Evolutionary conservation across 2,797 vertebrate genomes (phyloP).

Genomic region (Perodicticus potto): DNA sequence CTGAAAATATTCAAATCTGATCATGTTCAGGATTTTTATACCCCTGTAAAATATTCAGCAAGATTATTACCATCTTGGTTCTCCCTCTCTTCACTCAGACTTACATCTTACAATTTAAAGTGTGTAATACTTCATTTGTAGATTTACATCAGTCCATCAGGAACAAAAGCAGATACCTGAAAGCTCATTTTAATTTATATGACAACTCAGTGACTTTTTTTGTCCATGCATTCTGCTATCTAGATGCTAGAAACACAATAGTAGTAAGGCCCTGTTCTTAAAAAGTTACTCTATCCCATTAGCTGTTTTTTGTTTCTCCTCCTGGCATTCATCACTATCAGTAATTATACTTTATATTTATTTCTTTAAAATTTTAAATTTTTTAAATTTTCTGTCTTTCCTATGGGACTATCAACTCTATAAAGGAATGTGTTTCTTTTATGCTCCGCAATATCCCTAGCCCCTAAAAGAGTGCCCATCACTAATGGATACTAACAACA

Average conservation of each 20-base stretch:
- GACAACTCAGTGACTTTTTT: not conserved
- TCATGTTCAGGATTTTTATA: not conserved
- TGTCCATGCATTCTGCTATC: not conserved
- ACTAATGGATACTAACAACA: not conserved
- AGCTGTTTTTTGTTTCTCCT: not conserved
- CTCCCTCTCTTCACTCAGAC: not conserved
- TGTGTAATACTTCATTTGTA: not conserved
- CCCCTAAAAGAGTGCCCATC: not conserved
- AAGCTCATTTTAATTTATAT: not conserved
- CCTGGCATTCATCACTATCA: not conserved
- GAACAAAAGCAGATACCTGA: not conserved
- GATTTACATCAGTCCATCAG: not conserved
- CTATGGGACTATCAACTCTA: not conserved
- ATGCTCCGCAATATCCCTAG: not conserved
- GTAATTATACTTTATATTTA: not conserved
- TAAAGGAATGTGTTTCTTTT: not conserved
- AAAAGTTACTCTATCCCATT: not conserved
- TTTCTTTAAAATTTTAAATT: not conserved
- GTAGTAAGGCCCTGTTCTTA: not conserved
- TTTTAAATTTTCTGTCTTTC: not conserved
- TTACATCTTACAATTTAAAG: not conserved
- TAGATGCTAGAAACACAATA: not conserved
- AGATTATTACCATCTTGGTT: not conserved
- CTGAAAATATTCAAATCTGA: not conserved
- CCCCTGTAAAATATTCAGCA: not conserved